Conservation (phyloP, 2,113 vertebrate genomes). For the Brachyhypopomus occidentalis region DNA sequence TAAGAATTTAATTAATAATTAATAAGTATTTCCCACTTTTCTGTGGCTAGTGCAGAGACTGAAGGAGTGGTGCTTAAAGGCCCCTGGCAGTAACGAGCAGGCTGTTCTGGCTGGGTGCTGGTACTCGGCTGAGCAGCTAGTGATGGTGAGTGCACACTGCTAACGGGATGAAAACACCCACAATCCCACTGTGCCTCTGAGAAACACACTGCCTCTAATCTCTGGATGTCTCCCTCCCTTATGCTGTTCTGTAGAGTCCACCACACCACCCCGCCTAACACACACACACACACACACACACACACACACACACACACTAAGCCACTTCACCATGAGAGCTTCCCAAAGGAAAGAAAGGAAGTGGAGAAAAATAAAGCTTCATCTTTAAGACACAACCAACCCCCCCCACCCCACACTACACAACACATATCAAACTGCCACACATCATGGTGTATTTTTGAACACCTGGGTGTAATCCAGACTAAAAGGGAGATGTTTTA, state of each 20-base stretch:
- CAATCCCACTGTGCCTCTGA: background rate
- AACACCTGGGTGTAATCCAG: background rate
- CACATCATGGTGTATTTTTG: background rate
- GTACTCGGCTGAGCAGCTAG: background rate
- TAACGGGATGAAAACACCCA: background rate
- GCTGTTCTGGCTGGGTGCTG: too few relatives aligned
- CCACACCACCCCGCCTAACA: constrained; percentile 20
- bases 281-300: constrained; percentile 47
- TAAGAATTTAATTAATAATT: too few relatives aligned
- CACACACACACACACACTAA: constrained; percentile 47
- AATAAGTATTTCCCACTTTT: too few relatives aligned
- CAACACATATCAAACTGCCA: too few relatives aligned
- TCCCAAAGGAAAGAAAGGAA: constrained; percentile 41
- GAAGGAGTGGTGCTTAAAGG: constrained; percentile 30
- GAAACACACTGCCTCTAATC: background rate
- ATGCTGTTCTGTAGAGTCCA: background rate
- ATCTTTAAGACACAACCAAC: background rate
- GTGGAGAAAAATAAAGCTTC: constrained; percentile 13
- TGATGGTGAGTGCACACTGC: background rate
- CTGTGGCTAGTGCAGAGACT: background rate
- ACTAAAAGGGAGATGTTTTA: background rate
- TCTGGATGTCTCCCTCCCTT: constrained; percentile 1
- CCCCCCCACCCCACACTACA: too few relatives aligned
- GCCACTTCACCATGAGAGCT: constrained; percentile 58
- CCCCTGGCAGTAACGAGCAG: constrained; percentile 14